Percentiles rank a stretch among this genome's conserved stretches.
phyloP scores from a whole-genome alignment of 2,888 invertebrate genomes.

The Podotricha telesiphe region DNA sequence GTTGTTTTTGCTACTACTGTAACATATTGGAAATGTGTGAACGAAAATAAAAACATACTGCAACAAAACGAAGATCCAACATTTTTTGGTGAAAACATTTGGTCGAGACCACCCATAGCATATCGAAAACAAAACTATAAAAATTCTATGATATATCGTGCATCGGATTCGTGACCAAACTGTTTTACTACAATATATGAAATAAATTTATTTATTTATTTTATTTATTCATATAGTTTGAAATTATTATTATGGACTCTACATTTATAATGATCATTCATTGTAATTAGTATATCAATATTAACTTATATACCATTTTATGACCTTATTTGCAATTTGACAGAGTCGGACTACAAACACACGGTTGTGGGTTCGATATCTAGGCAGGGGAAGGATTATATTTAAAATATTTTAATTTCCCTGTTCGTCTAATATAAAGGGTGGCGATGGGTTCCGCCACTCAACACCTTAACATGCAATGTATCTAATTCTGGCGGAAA shows the following conservation, averaged over 20 bases:
- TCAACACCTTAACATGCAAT: too few relatives aligned
- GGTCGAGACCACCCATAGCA: conserved; percentile 7
- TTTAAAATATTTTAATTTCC: too few relatives aligned
- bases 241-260: background rate
- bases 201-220: too few relatives aligned
- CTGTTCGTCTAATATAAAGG: too few relatives aligned
- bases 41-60: background rate
- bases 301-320: too few relatives aligned
- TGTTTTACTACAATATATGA: background rate
- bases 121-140: conserved; percentile 11
- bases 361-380: too few relatives aligned
- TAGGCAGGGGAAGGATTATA: too few relatives aligned
- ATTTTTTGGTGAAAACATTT: conserved; percentile 8
- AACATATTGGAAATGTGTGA: background rate
- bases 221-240: background rate
- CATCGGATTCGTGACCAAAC: background rate
- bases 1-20: background rate
- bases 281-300: too few relatives aligned
- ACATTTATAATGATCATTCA: background rate
- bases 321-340: too few relatives aligned
- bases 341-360: too few relatives aligned
- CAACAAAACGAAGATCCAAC: background rate
- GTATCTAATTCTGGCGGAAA: too few relatives aligned
- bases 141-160: conserved; percentile 12
- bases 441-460: too few relatives aligned